Evolutionary conservation across 1,140 invertebrate genomes (phyloP), one percentile per base, ranked within the genome.

Genomic region (Ephestia elutella): DNA sequence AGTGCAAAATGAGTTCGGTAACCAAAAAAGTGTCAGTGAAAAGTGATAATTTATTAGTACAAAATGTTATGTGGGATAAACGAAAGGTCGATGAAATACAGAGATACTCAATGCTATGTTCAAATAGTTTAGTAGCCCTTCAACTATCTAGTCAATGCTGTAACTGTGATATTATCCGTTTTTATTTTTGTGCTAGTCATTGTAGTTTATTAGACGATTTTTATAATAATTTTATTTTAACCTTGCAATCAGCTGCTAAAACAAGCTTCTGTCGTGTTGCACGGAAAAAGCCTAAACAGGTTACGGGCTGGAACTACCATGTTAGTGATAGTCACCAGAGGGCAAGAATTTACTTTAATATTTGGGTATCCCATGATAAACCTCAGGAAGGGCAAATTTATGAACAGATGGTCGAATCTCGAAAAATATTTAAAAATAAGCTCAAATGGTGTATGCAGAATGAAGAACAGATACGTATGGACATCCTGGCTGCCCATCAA

Each of bases 361-460:
- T 48, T 9, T 66, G 63, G 63, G 17, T 57, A 7, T 62, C 4
- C 17, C 13, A 56, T 32, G 54, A 10, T 0, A 56, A 56, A 48
- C 54, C 50, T 11, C 15, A 18, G 9, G 57, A 30, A 8, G 35
- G 56, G 19, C 20, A n/a, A 32, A 21, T 25, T 8, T 17, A 54
- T 51, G 19, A 28, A 4, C 30, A 55, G 11, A 63, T 63, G 57
- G 49, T 11, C 44, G 48, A 56, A 4, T 21, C 44, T 25, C 55
- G 56, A 10, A 50, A 20, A 19, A 7, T 55, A n/a, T 63, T 63
- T 30, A 63, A 59, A 30, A 17, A 28, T 5, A 51, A 44, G 8
- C 18, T 63, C 1, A 63, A 55, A 25, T 63, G 56, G 51, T 63
- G 60, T 56, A 49, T 57, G 18, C 38, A 62, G 11, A 19, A 58